These are phyloP conservation scores for Dasypogon diadema DNA, from an alignment of 2,888 invertebrate genomes.

Conservation along the genomic window DNA sequence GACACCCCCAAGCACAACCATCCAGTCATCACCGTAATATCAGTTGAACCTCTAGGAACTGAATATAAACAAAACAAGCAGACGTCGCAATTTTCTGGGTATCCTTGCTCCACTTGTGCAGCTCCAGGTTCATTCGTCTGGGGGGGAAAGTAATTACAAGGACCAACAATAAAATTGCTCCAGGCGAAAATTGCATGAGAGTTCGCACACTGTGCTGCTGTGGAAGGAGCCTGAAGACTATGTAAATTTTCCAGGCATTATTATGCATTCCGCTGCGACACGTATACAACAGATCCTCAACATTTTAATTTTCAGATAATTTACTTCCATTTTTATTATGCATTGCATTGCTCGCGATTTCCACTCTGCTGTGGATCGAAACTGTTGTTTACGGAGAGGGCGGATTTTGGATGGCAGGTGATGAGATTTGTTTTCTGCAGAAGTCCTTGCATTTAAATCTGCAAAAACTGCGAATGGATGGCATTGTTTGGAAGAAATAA, in stretches of 20 bases:
- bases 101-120: conserved; percentile 42
- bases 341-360: background rate
- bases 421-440: too few species aligned
- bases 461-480: too few species aligned
- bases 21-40: conserved; percentile 27
- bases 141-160: conserved; percentile 50
- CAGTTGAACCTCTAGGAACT: conserved; percentile 35
- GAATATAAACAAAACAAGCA: conserved; percentile 47
- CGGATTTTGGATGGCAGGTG: background rate
- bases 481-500: too few species aligned
- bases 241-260: conserved; percentile 31
- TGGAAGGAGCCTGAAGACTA: conserved; percentile 17
- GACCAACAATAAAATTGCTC: conserved; percentile 45
- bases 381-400: background rate
- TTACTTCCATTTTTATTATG: conserved; percentile 22
- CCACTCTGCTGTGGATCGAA: background rate
- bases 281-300: conserved; percentile 29
- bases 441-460: too few species aligned
- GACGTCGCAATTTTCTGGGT: conserved; percentile 48
- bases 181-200: conserved; percentile 32
- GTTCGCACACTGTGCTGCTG: conserved; percentile 12
- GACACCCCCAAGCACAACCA: background rate
- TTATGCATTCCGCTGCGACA: conserved; percentile 37
- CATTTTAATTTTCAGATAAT: conserved; percentile 47
- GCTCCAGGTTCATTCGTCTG: conserved; percentile 25